Base-by-base conservation (phyloP, 2,797 vertebrate genomes). In the Harpagifer antarcticus region DNA sequence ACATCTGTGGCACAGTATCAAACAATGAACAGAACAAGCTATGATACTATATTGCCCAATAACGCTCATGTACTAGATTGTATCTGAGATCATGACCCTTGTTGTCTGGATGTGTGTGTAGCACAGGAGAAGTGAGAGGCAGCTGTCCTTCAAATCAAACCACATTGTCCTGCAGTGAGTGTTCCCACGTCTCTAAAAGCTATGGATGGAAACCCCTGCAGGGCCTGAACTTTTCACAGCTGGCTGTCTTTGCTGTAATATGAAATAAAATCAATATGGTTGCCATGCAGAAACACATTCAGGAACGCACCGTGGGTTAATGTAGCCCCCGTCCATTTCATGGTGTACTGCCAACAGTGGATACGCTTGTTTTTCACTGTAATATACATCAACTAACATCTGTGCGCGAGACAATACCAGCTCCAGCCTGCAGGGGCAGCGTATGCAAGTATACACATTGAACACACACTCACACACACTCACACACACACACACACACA, bases 261-360 rank as follows among this genome's bases (percentile, higher is more conserved):
- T 79, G 58, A 85, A 88, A 84, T 86, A 56, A 59, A 87, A 89
- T 91, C 85, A 83, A 88, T 88, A 71, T 56, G 64, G 76, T 47
- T 14, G 12, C 78, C 79, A 80, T 84, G 86, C 78, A 83, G 81
- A 81, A 85, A 84, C 73, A 72, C 81, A 76, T 71, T 73, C 47
- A 76, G 72, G 15, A 59, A 23, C 72, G 86, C 64, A 64, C 74
- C 79, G 76, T 57, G 64, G 69, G 58, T 66, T 80, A 47, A 81
- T 75, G 87, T 85, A 54, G 55, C 78, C 76, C 70, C 72, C 45
- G n/a, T 56, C 74, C 8, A 33, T 64, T 47, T 23, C 49, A 43
- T 44, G 43, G 12, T 31, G 15, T 13, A 54, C 20, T 13, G 10
- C 49, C 13, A 40, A 33, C 5, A 50, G 61, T 50, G 12, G 47